Conservation (phyloP, 2,888 invertebrate genomes). For the Gonocerus acuteangulatus region DNA sequence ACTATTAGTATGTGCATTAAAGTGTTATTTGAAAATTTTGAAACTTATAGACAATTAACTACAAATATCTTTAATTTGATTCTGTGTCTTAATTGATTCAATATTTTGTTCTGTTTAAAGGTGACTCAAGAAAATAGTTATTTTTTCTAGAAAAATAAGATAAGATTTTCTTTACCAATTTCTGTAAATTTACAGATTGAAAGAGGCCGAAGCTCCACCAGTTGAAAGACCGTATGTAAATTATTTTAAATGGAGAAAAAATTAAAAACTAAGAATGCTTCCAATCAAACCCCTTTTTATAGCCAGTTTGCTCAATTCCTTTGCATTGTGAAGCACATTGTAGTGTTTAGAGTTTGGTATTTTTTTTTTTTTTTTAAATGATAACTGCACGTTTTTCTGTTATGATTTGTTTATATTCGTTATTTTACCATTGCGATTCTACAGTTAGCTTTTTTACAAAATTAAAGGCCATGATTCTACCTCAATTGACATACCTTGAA, state of each 20-base stretch:
- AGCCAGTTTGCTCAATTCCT: constrained; percentile 16
- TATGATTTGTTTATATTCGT: constrained; percentile 4
- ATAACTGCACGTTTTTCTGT: constrained; percentile 20
- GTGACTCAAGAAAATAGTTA: too few species aligned
- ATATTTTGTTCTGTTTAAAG: too few species aligned
- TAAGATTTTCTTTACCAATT: constrained; percentile 13
- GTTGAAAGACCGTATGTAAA: constrained; percentile 76
- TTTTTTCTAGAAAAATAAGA: too few species aligned
- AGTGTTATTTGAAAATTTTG: too few species aligned
- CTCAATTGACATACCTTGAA: too few species aligned
- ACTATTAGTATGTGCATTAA: too few species aligned
- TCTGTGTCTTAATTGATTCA: too few species aligned
- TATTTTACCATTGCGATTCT: neutral
- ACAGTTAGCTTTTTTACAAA: too few species aligned
- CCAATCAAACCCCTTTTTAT: constrained; percentile 14
- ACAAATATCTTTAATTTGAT: too few species aligned
- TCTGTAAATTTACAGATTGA: constrained; percentile 61
- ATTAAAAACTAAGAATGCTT: constrained; percentile 15
- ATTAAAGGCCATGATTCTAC: too few species aligned
- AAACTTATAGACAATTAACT: too few species aligned
- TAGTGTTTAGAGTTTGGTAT: constrained; percentile 15
- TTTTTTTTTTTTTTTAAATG: constrained; percentile 5
- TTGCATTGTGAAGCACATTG: constrained; percentile 22
- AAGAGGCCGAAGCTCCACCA: constrained; percentile 71
- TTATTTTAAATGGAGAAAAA: constrained; percentile 37